Evolutionary conservation across 2,797 vertebrate species (phyloP).

Genomic region (Gallirallus australis): DNA sequence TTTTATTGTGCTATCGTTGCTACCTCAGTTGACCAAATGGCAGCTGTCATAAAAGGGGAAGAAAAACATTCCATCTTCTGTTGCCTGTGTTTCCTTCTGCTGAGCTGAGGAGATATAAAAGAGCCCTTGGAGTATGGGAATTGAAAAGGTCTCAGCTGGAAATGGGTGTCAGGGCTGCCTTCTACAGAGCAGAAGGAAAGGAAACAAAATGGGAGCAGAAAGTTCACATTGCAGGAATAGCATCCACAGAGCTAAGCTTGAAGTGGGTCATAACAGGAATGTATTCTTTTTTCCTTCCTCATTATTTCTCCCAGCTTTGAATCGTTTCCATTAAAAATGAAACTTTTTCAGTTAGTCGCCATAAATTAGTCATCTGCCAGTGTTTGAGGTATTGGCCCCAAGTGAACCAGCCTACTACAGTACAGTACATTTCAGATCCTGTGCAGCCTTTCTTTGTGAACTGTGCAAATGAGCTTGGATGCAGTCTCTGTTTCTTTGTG

Average conservation of each 20-base stretch:
- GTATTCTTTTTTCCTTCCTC: background rate
- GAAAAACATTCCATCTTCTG: conserved; percentile 8
- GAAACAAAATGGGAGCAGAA: background rate
- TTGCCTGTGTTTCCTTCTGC: background rate
- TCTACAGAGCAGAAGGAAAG: background rate
- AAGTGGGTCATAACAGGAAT: conserved; percentile 4
- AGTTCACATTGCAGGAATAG: background rate
- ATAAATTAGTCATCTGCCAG: conserved; percentile 33
- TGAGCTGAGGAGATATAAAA: background rate
- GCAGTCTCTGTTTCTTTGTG: background rate
- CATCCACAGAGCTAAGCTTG: background rate
- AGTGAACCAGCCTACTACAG: conserved; percentile 21
- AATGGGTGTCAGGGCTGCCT: background rate
- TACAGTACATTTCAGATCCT: background rate
- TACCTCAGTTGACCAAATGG: background rate
- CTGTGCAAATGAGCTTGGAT: background rate
- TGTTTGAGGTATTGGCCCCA: background rate
- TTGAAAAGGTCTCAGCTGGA: background rate
- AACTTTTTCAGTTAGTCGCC: conserved; percentile 14
- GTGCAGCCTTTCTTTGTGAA: background rate
- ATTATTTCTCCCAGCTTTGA: conserved; percentile 36
- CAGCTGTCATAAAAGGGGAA: background rate
- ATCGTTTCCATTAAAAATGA: conserved; percentile 32
- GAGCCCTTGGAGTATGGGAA: background rate
- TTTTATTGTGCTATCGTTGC: background rate